phyloP scores from a whole-genome alignment of 2,797 vertebrate species.

The Malurus splendens region DNA sequence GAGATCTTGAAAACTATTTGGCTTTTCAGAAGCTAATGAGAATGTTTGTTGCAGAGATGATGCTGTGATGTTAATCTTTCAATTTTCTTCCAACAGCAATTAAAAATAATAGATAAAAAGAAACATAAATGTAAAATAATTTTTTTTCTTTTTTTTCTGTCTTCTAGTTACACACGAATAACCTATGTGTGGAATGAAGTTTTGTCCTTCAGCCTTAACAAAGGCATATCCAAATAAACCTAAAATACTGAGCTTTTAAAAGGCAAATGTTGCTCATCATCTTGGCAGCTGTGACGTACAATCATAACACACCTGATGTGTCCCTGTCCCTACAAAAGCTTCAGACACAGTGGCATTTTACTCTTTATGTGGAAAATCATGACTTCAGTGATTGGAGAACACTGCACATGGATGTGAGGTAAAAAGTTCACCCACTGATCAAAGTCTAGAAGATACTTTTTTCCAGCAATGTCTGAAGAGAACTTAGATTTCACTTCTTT shows the following conservation, averaged over 20 bases:
- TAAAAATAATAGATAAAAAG: not conserved
- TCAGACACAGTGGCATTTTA: not conserved
- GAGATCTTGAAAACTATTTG: not conserved
- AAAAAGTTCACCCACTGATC: not conserved
- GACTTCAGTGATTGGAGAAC: not conserved
- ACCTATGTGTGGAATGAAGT: not conserved
- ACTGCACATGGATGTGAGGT: not conserved
- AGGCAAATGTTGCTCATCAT: not conserved
- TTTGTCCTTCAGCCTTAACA: not conserved
- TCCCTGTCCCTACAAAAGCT: not conserved
- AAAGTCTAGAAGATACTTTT: not conserved
- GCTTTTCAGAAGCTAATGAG: not conserved
- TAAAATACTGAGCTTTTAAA: not conserved
- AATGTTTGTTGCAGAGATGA: not conserved
- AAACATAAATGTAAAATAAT: not conserved
- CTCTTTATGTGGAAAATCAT: not conserved
- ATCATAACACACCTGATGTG: not conserved
- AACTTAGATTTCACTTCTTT: not conserved
- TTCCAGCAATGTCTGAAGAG: not conserved
- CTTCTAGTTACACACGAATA: not conserved
- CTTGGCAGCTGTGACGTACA: not conserved
- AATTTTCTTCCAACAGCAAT: not conserved
- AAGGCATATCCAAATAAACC: not conserved
- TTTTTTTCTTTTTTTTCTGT: not conserved
- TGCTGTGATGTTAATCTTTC: not conserved